Conservation (phyloP, 2,888 invertebrate species). For the Hirtodrosophila duncani region DNA sequence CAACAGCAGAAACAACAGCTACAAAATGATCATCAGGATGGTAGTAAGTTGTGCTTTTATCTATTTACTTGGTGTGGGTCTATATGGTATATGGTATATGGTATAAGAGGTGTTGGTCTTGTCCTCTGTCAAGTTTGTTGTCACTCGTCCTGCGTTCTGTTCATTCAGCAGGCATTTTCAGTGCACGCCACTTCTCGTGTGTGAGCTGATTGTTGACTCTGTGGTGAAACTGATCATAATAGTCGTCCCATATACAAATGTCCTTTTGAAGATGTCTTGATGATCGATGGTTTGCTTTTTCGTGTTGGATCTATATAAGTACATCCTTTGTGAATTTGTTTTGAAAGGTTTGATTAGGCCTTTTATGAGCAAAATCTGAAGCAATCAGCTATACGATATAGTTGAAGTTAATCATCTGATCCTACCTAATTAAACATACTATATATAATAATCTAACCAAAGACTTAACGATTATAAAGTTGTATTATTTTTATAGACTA, state of each 20-base stretch:
- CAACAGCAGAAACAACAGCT: constrained; percentile 68
- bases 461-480: constrained; percentile 49
- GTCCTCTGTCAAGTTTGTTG: constrained; percentile 5
- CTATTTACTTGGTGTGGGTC: constrained; percentile 9
- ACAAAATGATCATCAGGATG: constrained; percentile 72
- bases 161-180: no score
- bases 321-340: constrained; percentile 28
- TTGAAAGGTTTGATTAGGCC: no score
- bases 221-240: no score
- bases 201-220: no score
- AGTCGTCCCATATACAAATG: no score
- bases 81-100: constrained; percentile 1
- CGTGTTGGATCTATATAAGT: constrained; percentile 30
- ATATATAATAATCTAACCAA: constrained; percentile 33
- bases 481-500: constrained; percentile 63
- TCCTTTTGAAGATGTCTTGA: no score
- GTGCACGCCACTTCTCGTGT: no score
- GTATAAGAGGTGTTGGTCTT: constrained; percentile 9
- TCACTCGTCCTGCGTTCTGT: not conserved
- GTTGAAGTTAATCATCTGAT: constrained; percentile 42
- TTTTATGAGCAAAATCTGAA: no score
- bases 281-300: not conserved
- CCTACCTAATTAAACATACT: constrained; percentile 46
- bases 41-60: constrained; percentile 75
- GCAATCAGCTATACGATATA: no score